Evolutionary conservation across 2,888 invertebrate genomes (phyloP), one percentile per base, ranked within the genome.

Genomic region (Orthosia gothica): DNA sequence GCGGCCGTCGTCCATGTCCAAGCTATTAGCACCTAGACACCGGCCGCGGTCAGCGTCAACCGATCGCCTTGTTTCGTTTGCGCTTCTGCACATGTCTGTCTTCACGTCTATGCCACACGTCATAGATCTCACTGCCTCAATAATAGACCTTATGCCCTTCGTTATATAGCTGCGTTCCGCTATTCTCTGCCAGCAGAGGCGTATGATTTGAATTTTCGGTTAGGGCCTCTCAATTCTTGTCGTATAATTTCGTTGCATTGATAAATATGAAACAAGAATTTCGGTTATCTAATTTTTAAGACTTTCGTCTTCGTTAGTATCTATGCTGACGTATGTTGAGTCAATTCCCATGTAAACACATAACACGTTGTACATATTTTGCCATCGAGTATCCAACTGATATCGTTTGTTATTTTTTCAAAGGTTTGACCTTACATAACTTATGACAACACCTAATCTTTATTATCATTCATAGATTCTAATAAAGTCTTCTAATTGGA

Each of bases 21-120:
- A 82, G 86, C 93, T 91, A 95, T 95, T 95, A 95, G 94, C 95
- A 94, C 95, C 95, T 95, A 92, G 87, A 87, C 90, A 82, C 79
- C 85, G 87, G 81, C 86, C 89, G 87, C 87, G 87, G 87, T 85
- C 88, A 86, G 74, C 86, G 84, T 81, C 84, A 87, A 86, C 82
- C 85, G 87, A 82, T 80, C 81, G 82, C 86, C 87, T 87, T 87
- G 79, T 85, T 87, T 86, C 84, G 88, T 89, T 88, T 89, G 88
- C 89, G 89, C 88, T 90, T 91, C 90, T 91, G 89, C 90, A 89
- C 89, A 90, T 86, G 86, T 81, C 85, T 83, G 70, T 88, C 74
- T 81, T 73, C 81, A 79, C 74, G 73, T 85, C 74, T 78, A 59
- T 74, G 62, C 9, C 73, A 77, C 78, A 83, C 87, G 72, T 79